These are phyloP conservation scores for Lasioglossum albipes DNA, from an alignment of 1,140 invertebrate species.

Conservation along the genomic window DNA sequence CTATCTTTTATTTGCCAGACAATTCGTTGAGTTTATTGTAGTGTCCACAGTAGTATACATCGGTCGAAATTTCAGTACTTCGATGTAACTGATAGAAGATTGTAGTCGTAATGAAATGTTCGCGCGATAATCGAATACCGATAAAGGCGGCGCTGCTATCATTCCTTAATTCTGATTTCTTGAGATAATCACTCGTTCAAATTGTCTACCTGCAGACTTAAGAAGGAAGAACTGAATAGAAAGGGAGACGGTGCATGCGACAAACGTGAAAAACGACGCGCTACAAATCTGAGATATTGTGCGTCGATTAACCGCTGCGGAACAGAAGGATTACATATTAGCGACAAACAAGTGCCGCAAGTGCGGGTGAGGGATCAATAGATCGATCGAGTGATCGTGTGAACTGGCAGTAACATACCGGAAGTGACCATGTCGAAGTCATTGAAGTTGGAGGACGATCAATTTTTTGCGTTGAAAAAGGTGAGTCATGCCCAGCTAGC, in stretches of 20 bases:
- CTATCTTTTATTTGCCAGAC: too few species aligned
- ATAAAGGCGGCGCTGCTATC: background rate
- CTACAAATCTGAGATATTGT: background rate
- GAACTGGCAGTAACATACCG: background rate
- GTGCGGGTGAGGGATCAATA: background rate
- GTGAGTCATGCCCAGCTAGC: too few species aligned
- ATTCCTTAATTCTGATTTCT: background rate
- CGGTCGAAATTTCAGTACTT: too few species aligned
- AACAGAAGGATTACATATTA: background rate
- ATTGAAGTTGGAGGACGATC: conserved; percentile 80
- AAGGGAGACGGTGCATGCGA: background rate
- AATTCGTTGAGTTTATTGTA: too few species aligned
- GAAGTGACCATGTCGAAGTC: conserved; percentile 52
- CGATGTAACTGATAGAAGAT: too few species aligned
- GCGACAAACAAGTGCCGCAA: background rate
- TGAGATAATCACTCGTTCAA: background rate
- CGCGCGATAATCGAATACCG: background rate
- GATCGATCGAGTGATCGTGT: background rate
- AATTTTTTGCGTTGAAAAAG: conserved; percentile 85
- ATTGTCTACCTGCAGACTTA: background rate
- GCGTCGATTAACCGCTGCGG: background rate
- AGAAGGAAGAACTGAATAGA: background rate
- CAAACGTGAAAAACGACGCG: background rate
- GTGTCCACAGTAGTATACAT: too few species aligned
- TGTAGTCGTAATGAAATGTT: background rate